Base-by-base conservation (phyloP, 2,888 invertebrate species). In the Mythimna loreyi region DNA sequence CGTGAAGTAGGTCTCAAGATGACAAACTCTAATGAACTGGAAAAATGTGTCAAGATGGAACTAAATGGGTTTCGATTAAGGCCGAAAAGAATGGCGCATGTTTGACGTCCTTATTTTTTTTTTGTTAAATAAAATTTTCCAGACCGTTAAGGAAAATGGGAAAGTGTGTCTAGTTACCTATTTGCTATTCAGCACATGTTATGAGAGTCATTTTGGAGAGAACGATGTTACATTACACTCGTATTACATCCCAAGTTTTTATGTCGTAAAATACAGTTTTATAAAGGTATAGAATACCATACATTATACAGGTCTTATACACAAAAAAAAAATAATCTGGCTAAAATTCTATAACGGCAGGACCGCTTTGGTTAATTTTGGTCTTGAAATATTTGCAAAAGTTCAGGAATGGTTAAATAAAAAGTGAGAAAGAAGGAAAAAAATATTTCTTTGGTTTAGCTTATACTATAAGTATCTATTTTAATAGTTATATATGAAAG, bases 41-140 rank as follows among this genome's bases (percentile, higher is more conserved):
- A 80, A 78, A 73, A 70, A 75, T 63, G 57, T 61, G 57, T 75
- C 52, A 63, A 60, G 63, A 64, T 66, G 60, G 64, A 67, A 66
- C 50, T 47, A 66, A 78, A 80, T 80, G 74, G 79, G 60, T 76
- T 66, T 76, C 78, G 67, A 79, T 76, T 74, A 62, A 40, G 45
- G 74, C 55, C 23, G 21, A 21, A 66, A 64, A 63, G 55, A 56
- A 56, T 69, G 62, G 30, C 55, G 49, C 36, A 57, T 53, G 57
- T 78, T 75, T 65, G 73, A 78, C 49, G 28, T 45, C 30, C 33
- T 66, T 59, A 63, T 36, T 71, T 66, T 58, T 47, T n/a, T 61
- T 78, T 78, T 66, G 52, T 64, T 50, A 36, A 36, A 53, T 40
- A 68, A 57, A 50, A 75, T 52, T 40, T 75, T 45, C 13, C n/a